phyloP scores from a whole-genome alignment of 1,140 invertebrate species.

The Vanessa tameamea region DNA sequence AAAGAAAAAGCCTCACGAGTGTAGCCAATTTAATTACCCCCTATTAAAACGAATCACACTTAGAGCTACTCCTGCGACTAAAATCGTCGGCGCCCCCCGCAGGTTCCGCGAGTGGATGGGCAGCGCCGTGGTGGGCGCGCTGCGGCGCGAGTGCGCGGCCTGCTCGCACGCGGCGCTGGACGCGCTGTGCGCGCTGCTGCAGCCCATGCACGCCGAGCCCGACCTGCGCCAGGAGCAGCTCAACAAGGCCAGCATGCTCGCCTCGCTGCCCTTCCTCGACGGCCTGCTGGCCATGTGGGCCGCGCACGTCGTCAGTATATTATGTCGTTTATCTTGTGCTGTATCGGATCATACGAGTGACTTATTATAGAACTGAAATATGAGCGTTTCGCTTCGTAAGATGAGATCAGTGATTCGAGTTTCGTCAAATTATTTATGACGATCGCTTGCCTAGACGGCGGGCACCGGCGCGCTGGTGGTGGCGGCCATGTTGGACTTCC shows the following conservation, averaged over 20 bases:
- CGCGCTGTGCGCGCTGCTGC: constrained; percentile 98
- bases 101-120: constrained; percentile 98
- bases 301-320: constrained; percentile 91
- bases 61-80: too few relatives aligned
- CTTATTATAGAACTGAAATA: background rate
- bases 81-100: background rate
- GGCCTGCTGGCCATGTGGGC: constrained; percentile 97
- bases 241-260: constrained; percentile 97
- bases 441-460: constrained; percentile 54
- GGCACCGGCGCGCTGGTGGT: constrained; percentile 89
- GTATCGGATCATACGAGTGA: too few relatives aligned
- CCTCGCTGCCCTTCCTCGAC: constrained; percentile 95
- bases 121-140: constrained; percentile 92
- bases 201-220: constrained; percentile 99
- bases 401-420: background rate
- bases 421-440: background rate
- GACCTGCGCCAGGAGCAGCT: constrained; percentile 97
- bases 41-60: background rate
- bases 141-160: constrained; percentile 93
- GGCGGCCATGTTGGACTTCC: constrained; percentile 98
- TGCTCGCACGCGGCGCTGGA: constrained; percentile 98
- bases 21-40: too few relatives aligned
- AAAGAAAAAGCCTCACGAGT: constrained; percentile 36
- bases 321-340: background rate
- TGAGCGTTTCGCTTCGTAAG: too few relatives aligned